A percentile compares a stretch with the other conserved stretches of the same genome.
Evolutionary conservation across 2,888 invertebrate species (phyloP).

Genomic region (Drosophila stalkeri): DNA sequence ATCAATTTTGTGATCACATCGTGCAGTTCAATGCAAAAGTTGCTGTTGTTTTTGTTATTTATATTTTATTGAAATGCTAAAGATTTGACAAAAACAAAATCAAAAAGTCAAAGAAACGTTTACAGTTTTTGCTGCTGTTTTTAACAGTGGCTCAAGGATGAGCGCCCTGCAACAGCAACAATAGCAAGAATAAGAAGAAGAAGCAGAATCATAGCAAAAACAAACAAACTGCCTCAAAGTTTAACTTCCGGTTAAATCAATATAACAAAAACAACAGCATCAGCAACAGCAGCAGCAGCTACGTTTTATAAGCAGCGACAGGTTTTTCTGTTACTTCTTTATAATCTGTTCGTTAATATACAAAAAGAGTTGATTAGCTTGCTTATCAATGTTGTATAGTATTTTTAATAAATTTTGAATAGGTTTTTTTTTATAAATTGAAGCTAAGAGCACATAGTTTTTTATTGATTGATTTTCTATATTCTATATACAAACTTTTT

Average conservation of each 20-base stretch:
- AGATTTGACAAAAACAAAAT: slow-evolving; percentile 15
- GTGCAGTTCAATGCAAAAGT: slow-evolving; percentile 32
- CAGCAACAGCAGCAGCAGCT: neutral
- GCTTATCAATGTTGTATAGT: neutral
- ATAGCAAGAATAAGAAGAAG: neutral
- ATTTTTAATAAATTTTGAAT: neutral
- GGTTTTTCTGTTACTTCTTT: slow-evolving; percentile 27
- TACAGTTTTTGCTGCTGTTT: neutral
- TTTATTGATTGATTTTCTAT: no score
- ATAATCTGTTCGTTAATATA: neutral
- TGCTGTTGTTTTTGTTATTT: slow-evolving; percentile 5
- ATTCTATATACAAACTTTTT: no score
- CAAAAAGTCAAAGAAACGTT: slow-evolving; percentile 5
- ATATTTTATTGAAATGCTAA: slow-evolving; percentile 34
- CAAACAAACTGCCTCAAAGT: slow-evolving; percentile 11
- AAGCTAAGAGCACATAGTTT: no score
- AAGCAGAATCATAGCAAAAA: slow-evolving; percentile 1
- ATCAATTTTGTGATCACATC: slow-evolving; percentile 25
- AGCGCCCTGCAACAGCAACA: slow-evolving; percentile 28
- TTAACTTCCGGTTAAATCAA: slow-evolving; percentile 44
- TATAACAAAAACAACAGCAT: slow-evolving; percentile 14
- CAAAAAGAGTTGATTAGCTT: slow-evolving; percentile 1
- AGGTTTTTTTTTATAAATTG: neutral
- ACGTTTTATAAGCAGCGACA: slow-evolving; percentile 28
- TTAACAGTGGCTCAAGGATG: slow-evolving; percentile 39